Percentiles rank a stretch among this genome's conserved stretches.
Evolutionary conservation across 92 coral and sea anemone genomes (phyloP).

Genomic region (Palythoa grandis): DNA sequence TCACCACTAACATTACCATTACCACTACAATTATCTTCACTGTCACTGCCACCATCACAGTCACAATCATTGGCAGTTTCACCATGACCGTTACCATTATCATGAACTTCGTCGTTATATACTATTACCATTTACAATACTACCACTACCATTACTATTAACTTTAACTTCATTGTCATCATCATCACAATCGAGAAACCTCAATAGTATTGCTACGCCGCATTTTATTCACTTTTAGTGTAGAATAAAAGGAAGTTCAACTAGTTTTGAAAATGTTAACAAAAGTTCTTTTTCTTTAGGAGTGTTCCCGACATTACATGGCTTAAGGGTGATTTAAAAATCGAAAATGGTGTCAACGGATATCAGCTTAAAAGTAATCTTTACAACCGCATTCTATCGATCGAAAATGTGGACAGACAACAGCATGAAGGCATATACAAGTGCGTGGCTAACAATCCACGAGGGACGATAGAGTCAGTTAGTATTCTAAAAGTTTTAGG

Average conservation of each 20-base stretch:
- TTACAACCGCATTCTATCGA: not conserved
- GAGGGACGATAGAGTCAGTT: not conserved
- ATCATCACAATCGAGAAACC: too few relatives aligned
- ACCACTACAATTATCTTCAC: too few relatives aligned
- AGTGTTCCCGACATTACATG: constrained; percentile 26
- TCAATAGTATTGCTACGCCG: not conserved
- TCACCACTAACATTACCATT: too few relatives aligned
- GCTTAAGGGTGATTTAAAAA: not conserved
- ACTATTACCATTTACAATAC: too few relatives aligned
- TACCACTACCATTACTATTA: too few relatives aligned
- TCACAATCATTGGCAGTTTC: too few relatives aligned
- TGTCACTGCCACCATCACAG: too few relatives aligned
- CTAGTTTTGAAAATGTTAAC: not conserved
- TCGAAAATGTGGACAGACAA: not conserved
- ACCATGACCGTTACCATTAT: too few relatives aligned
- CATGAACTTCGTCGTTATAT: too few relatives aligned
- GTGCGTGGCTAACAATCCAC: not conserved
- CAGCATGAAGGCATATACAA: constrained; percentile 26
- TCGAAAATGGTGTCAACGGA: constrained; percentile 9
- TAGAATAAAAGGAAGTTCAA: too few relatives aligned
- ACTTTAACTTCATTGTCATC: too few relatives aligned
- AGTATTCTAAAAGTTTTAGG: constrained; percentile 15
- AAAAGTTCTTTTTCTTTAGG: not conserved
- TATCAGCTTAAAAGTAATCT: not conserved
- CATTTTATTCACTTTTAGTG: not conserved